Conservation (phyloP, 2,888 invertebrate genomes). For the Drosophila paranaensis region DNA sequence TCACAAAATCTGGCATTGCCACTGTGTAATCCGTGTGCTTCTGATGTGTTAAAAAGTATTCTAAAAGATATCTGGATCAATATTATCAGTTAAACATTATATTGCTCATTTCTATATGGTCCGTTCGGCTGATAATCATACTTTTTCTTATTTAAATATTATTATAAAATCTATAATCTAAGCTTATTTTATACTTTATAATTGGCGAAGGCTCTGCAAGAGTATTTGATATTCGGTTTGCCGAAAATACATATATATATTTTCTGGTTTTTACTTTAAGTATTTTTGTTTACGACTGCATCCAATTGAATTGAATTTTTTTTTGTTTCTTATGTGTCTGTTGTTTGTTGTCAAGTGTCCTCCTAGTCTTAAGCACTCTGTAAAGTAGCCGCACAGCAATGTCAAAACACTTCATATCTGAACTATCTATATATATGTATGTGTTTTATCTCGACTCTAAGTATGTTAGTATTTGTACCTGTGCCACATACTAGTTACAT, state of each 20-base stretch:
- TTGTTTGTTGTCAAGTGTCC: constrained; percentile 38
- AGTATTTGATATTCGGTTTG: constrained; percentile 4
- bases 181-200: background rate
- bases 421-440: constrained; percentile 17
- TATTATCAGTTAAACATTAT: background rate
- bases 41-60: too few species aligned
- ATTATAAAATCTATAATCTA: background rate
- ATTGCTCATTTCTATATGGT: too few species aligned
- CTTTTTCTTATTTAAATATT: too few species aligned
- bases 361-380: constrained; percentile 63
- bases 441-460: constrained; percentile 30
- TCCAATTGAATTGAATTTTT: constrained; percentile 19
- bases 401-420: constrained; percentile 16
- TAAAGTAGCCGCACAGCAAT: constrained; percentile 37
- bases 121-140: background rate
- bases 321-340: constrained; percentile 49
- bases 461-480: constrained; percentile 24
- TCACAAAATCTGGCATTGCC: background rate
- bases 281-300: constrained; percentile 14
- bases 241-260: constrained; percentile 7
- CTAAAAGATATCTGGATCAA: background rate
- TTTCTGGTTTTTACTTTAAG: constrained; percentile 4
- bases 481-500: constrained; percentile 1
- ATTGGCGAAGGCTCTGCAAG: constrained; percentile 13
- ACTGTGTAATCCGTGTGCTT: background rate